Evolutionary conservation across 2,113 vertebrate genomes (phyloP).

Genomic region (Ptychochromis oligacanthus): DNA sequence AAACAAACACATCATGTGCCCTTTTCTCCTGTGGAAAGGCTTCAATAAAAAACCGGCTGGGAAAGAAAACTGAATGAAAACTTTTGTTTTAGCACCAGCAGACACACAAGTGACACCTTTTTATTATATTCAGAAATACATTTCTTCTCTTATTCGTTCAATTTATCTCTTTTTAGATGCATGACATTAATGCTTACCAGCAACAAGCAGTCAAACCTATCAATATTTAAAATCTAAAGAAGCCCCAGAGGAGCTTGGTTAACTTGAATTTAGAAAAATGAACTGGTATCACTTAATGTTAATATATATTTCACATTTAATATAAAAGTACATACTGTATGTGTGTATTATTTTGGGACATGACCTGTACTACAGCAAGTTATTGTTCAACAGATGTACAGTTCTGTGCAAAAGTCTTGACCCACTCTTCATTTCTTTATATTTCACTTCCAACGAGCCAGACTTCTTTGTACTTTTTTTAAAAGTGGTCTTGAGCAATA

Average conservation of each 20-base stretch:
- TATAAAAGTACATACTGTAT: not conserved
- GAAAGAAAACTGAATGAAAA: constrained; percentile 9
- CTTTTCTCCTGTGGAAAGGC: constrained; percentile 45
- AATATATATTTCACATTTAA: not conserved
- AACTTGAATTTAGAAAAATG: not conserved
- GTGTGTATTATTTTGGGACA: not conserved
- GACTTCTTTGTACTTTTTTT: not conserved
- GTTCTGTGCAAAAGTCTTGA: not conserved
- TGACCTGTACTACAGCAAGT: too few species aligned
- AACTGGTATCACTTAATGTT: not conserved
- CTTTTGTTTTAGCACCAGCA: not conserved
- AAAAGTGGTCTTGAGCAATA: not conserved
- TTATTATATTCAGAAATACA: not conserved
- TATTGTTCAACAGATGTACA: too few species aligned
- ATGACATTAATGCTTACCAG: not conserved
- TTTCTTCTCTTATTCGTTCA: not conserved
- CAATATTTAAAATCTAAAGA: not conserved
- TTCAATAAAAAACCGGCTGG: constrained; percentile 9
- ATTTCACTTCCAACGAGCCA: too few species aligned
- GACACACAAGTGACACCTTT: not conserved
- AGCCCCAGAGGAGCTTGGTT: not conserved
- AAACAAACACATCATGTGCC: constrained; percentile 41
- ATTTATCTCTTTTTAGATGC: too few species aligned
- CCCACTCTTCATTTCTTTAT: not conserved
- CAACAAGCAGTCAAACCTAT: not conserved